phyloP scores from a whole-genome alignment of 1,140 invertebrate genomes.

The Anthonomus grandis region DNA sequence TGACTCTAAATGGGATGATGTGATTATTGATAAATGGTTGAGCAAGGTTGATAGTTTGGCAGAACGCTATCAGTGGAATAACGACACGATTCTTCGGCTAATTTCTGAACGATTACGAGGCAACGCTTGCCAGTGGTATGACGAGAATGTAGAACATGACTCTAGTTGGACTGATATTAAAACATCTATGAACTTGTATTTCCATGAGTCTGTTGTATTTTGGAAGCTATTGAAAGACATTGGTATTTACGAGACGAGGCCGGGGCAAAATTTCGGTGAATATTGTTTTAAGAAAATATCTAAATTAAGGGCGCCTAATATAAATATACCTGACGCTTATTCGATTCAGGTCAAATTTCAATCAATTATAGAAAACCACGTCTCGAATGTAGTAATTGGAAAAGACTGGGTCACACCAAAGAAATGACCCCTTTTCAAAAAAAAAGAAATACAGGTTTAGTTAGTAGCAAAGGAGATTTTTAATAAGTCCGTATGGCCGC shows the following conservation, averaged over 20 bases:
- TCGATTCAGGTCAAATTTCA: too few relatives aligned
- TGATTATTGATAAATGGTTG: constrained; percentile 2
- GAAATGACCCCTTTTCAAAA: too few relatives aligned
- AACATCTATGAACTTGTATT: constrained; percentile 4
- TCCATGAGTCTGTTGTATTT: constrained; percentile 10
- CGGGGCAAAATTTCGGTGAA: constrained; percentile 20
- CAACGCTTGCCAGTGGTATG: not conserved
- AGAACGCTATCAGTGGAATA: constrained; percentile 4
- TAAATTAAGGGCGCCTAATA: too few relatives aligned
- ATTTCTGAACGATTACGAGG: constrained; percentile 8
- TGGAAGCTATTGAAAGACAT: constrained; percentile 15
- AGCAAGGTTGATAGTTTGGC: constrained; percentile 5
- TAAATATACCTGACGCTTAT: too few relatives aligned
- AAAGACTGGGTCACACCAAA: too few relatives aligned
- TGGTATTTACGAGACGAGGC: constrained; percentile 13
- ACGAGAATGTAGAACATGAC: too few relatives aligned
- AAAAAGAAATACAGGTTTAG: too few relatives aligned
- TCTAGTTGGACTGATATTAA: constrained; percentile 5
- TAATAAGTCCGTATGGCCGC: too few relatives aligned
- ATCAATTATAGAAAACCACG: too few relatives aligned
- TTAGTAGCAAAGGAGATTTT: too few relatives aligned
- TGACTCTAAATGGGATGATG: not conserved
- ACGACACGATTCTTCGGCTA: constrained; percentile 3
- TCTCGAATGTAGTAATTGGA: too few relatives aligned
- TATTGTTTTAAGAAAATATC: constrained; percentile 28